These are phyloP conservation scores for Nemotelus nigrinus DNA, from an alignment of 2,888 invertebrate species.

Conservation along the genomic window DNA sequence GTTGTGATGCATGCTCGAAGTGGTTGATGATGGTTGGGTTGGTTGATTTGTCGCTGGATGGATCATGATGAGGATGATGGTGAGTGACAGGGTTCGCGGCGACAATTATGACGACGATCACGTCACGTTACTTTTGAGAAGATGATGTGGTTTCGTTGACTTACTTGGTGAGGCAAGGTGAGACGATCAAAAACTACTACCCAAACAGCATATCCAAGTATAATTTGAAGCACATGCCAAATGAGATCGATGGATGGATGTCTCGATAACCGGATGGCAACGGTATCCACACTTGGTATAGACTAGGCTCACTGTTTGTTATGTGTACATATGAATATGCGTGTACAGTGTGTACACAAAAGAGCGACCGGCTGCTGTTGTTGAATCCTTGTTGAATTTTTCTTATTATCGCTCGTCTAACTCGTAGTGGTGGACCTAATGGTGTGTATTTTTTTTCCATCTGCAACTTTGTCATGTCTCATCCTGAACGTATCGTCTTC, in stretches of 20 bases:
- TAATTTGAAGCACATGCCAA: slow-evolving; percentile 41
- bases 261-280: slow-evolving; percentile 43
- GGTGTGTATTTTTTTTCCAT: neutral
- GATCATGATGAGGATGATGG: neutral
- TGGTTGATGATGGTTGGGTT: neutral
- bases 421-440: no score
- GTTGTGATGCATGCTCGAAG: no score
- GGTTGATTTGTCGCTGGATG: no score
- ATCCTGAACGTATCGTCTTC: slow-evolving; percentile 12
- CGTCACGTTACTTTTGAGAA: slow-evolving; percentile 7
- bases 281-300: slow-evolving; percentile 30
- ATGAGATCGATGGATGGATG: slow-evolving; percentile 16
- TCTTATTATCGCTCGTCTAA: neutral
- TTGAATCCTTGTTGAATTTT: slow-evolving; percentile 14
- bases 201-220: slow-evolving; percentile 16
- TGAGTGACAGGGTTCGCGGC: neutral
- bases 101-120: slow-evolving; percentile 17
- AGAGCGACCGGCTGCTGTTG: slow-evolving; percentile 38
- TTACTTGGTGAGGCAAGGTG: no score
- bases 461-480: neutral
- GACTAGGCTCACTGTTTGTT: neutral
- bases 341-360: neutral
- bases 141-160: neutral
- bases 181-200: slow-evolving; percentile 5
- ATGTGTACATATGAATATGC: neutral